A percentile compares a stretch with the other conserved stretches of the same genome.
These are phyloP conservation scores for Pangasianodon hypophthalmus DNA, from an alignment of 2,113 vertebrate genomes.

Conservation along the genomic window DNA sequence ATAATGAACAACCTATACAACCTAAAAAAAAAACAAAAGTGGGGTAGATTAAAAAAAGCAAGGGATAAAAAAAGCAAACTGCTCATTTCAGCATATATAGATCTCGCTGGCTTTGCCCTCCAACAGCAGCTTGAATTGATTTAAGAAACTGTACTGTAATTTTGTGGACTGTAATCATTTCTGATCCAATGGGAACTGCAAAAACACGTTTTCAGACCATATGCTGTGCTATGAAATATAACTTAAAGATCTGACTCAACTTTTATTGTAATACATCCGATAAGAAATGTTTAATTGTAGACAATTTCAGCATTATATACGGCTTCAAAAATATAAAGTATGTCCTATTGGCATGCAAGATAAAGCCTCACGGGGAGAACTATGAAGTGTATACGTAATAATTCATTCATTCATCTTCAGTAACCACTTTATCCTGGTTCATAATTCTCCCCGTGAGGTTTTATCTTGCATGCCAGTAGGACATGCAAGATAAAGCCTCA, in stretches of 20 bases:
- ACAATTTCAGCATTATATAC: neutral
- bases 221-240: neutral
- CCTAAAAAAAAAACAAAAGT: neutral
- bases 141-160: neutral
- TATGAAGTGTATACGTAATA: neutral
- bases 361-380: too few species aligned
- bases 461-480: too few species aligned
- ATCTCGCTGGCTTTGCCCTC: neutral
- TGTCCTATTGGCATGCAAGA: neutral
- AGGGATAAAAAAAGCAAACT: neutral
- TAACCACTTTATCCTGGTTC: neutral
- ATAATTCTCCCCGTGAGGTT: too few species aligned
- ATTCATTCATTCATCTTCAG: neutral
- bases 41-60: neutral
- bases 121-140: neutral
- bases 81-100: slow-evolving; percentile 12
- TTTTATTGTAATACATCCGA: neutral
- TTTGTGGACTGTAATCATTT: slow-evolving; percentile 17
- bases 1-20: neutral
- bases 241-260: neutral
- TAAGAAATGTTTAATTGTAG: neutral
- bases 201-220: neutral
- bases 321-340: neutral
- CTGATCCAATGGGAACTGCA: neutral
- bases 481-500: neutral